Conservation (phyloP, 2,113 vertebrate species). For the Entomyzon cyanotis region DNA sequence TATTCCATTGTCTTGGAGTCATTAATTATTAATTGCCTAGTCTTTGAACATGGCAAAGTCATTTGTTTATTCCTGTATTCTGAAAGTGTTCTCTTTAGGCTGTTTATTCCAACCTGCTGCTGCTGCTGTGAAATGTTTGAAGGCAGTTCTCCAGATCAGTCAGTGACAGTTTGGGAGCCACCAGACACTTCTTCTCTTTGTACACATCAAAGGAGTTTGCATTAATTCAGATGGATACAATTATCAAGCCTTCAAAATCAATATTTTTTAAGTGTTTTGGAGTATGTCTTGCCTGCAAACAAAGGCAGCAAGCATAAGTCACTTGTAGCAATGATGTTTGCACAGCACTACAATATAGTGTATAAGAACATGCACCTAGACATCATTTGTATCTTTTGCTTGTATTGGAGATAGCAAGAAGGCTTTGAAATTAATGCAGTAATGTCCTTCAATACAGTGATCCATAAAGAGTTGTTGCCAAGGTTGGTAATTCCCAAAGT, state of each 20-base stretch:
- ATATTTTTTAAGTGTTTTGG: neutral
- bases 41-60: constrained; percentile 29
- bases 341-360: neutral
- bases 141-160: neutral
- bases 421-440: neutral
- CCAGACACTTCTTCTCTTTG: neutral
- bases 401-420: neutral
- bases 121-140: neutral
- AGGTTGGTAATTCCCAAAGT: neutral
- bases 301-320: neutral
- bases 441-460: neutral
- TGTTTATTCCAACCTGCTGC: constrained; percentile 22
- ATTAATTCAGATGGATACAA: neutral
- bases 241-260: constrained; percentile 7
- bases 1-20: neutral
- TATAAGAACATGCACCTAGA: neutral
- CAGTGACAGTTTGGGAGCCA: neutral
- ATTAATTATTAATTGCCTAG: constrained; percentile 22
- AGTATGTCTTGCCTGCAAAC: neutral
- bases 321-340: neutral
- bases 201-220: neutral
- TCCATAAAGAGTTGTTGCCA: neutral
- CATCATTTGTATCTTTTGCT: neutral
- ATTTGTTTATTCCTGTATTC: constrained; percentile 21
- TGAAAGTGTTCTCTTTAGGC: constrained; percentile 29